Evolutionary conservation across 2,888 invertebrate species (phyloP).

Genomic region (Didymodactylos carnosus): DNA sequence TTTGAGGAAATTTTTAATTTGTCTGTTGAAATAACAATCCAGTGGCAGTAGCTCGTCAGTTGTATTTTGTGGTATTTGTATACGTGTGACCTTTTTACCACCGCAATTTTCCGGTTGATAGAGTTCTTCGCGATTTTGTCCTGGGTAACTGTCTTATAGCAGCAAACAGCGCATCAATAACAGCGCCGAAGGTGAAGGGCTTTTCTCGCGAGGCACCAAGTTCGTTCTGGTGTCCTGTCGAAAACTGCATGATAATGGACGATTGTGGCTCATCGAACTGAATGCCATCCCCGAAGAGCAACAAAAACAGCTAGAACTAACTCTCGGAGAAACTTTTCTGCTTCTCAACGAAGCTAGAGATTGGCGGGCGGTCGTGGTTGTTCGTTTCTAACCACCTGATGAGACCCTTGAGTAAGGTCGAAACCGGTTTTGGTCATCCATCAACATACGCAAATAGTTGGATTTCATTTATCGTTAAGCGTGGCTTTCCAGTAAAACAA

Average conservation of each 20-base stretch:
- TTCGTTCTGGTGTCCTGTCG: neutral
- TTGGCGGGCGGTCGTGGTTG: neutral
- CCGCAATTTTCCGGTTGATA: too few species aligned
- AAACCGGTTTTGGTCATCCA: neutral
- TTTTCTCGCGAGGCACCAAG: neutral
- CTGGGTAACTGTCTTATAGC: too few species aligned
- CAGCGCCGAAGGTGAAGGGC: neutral
- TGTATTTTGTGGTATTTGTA: too few species aligned
- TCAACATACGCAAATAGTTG: too few species aligned
- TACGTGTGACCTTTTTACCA: too few species aligned
- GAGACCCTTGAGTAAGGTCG: neutral
- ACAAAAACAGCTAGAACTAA: neutral
- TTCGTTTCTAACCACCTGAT: neutral
- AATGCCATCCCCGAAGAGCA: neutral
- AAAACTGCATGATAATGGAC: neutral
- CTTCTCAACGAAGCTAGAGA: neutral
- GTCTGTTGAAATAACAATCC: too few species aligned
- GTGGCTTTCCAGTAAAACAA: too few species aligned
- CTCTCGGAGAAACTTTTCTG: neutral
- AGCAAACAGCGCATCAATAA: too few species aligned
- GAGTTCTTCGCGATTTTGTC: too few species aligned
- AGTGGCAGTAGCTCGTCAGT: too few species aligned
- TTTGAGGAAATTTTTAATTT: too few species aligned
- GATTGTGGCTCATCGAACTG: neutral
- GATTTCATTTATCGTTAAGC: too few species aligned